Conservation (phyloP, 2,888 invertebrate species). For the Scaptomyza parva region DNA sequence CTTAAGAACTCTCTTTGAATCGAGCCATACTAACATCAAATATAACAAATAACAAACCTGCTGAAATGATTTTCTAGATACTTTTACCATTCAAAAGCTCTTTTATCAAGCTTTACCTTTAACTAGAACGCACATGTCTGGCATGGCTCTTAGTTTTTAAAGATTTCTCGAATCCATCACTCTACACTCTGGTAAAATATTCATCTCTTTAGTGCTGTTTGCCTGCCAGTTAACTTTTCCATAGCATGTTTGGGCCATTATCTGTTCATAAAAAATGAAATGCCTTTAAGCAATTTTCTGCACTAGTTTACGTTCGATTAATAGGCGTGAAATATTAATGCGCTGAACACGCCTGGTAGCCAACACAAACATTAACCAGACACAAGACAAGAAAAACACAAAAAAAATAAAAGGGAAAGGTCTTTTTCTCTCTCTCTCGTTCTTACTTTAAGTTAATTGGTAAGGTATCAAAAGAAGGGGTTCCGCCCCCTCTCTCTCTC, state of each 20-base stretch:
- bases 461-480: neutral
- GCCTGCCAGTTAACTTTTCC: conserved; percentile 15
- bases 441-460: conserved; percentile 54
- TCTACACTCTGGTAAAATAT: neutral
- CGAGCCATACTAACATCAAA: no score
- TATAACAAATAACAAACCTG: no score
- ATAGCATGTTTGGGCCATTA: conserved; percentile 37
- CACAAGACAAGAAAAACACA: neutral
- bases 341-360: conserved; percentile 70
- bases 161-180: no score
- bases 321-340: conserved; percentile 77
- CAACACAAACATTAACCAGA: conserved; percentile 9
- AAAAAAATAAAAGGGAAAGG: conserved; percentile 45
- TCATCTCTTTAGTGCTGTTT: neutral
- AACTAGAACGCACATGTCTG: no score
- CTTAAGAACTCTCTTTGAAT: no score
- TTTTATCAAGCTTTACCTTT: no score
- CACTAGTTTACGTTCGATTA: conserved; percentile 69
- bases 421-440: conserved; percentile 11
- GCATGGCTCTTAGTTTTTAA: no score
- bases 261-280: conserved; percentile 30
- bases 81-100: no score
- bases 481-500: conserved; percentile 2
- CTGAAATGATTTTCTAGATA: no score
- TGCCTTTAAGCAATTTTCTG: conserved; percentile 63